phyloP scores from a whole-genome alignment of 2,797 vertebrate species.

The Merluccius polli region DNA sequence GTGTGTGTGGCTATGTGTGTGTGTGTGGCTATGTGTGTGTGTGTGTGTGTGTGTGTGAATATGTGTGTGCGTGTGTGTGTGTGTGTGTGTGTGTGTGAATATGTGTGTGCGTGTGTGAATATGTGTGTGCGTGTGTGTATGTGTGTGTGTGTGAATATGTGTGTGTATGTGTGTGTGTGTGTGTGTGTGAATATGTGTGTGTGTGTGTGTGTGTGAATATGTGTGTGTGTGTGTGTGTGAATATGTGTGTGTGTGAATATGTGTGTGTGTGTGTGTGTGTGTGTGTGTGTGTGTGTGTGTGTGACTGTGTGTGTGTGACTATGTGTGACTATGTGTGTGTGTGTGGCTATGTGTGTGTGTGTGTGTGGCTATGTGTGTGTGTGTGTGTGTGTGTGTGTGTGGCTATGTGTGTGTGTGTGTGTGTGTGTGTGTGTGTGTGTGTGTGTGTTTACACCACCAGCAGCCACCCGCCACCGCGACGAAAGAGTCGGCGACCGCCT shows the following conservation, averaged over 20 bases:
- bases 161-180: not conserved
- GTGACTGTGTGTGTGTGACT: too few relatives aligned
- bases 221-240: not conserved
- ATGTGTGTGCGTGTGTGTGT: too few relatives aligned
- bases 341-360: too few relatives aligned
- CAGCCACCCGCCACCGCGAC: conserved; percentile 19
- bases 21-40: too few relatives aligned
- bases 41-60: too few relatives aligned
- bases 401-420: not conserved
- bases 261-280: not conserved
- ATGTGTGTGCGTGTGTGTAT: too few relatives aligned
- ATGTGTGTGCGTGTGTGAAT: too few relatives aligned
- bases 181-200: not conserved
- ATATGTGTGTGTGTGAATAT: not conserved
- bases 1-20: not conserved
- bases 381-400: too few relatives aligned
- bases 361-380: not conserved
- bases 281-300: conserved; percentile 9
- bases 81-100: too few relatives aligned
- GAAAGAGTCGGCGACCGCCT: conserved; percentile 41
- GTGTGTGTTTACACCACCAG: conserved; percentile 38
- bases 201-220: too few relatives aligned
- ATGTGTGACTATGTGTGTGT: too few relatives aligned
- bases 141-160: not conserved
- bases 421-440: conserved; percentile 4